These are phyloP conservation scores for Trichomycterus rosablanca DNA, from an alignment of 2,113 vertebrate species.

Conservation along the genomic window DNA sequence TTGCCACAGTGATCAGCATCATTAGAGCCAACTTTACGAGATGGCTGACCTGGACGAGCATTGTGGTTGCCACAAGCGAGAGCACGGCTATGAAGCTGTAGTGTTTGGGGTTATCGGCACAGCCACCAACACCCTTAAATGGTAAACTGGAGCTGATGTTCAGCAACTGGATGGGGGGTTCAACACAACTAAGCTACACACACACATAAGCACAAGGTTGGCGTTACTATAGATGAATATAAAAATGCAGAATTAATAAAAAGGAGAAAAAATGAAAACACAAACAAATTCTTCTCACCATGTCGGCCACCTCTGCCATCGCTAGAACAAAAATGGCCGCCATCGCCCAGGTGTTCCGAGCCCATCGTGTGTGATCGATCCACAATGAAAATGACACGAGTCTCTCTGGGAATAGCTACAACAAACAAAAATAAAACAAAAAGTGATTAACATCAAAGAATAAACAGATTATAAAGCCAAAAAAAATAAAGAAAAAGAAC, in stretches of 20 bases:
- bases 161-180: slow-evolving; percentile 52
- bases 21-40: slow-evolving; percentile 91
- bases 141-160: slow-evolving; percentile 61
- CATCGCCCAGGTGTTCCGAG: slow-evolving; percentile 93
- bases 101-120: slow-evolving; percentile 81
- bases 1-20: slow-evolving; percentile 76
- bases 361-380: slow-evolving; percentile 93
- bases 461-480: no score
- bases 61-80: slow-evolving; percentile 81
- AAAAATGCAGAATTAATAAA: no score
- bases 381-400: slow-evolving; percentile 89
- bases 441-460: no score
- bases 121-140: slow-evolving; percentile 59
- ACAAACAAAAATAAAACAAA: neutral
- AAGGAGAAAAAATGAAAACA: neutral
- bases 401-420: slow-evolving; percentile 79
- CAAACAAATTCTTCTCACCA: slow-evolving; percentile 71
- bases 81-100: slow-evolving; percentile 85
- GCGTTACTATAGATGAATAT: slow-evolving; percentile 36
- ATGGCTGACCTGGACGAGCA: slow-evolving; percentile 94
- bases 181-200: slow-evolving; percentile 80
- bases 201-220: neutral
- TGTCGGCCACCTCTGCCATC: slow-evolving; percentile 85
- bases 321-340: slow-evolving; percentile 87
- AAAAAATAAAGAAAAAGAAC: neutral